These are phyloP conservation scores for Hephaestus fuliginosus DNA, from an alignment of 2,797 vertebrate genomes.

Conservation along the genomic window DNA sequence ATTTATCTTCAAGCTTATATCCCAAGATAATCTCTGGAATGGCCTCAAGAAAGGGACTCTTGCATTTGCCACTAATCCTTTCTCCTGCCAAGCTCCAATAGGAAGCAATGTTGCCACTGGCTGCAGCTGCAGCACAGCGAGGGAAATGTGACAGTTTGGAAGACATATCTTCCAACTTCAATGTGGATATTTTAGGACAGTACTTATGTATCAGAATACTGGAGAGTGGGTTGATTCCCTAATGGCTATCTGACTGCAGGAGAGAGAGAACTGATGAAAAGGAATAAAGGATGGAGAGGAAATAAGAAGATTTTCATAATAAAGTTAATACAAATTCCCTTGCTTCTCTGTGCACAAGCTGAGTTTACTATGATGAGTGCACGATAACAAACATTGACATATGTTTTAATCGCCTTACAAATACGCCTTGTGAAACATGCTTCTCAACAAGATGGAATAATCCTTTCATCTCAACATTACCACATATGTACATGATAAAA, in stretches of 20 bases:
- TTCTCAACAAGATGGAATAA: neutral
- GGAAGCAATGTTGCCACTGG: conserved; percentile 46
- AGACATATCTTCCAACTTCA: conserved; percentile 47
- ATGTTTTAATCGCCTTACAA: neutral
- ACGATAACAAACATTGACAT: neutral
- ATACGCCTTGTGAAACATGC: neutral
- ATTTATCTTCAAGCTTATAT: conserved; percentile 62
- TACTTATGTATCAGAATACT: conserved; percentile 48
- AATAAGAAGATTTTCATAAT: conserved; percentile 32
- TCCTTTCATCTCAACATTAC: conserved; percentile 1
- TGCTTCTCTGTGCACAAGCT: conserved; percentile 16
- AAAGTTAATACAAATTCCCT: neutral
- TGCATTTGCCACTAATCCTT: conserved; percentile 63
- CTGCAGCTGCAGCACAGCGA: conserved; percentile 47
- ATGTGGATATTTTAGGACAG: conserved; percentile 65
- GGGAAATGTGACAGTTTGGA: conserved; percentile 56
- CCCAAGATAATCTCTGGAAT: conserved; percentile 64
- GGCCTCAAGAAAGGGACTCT: conserved; percentile 52
- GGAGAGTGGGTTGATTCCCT: conserved; percentile 49
- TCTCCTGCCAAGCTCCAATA: conserved; percentile 41
- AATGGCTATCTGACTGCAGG: conserved; percentile 41
- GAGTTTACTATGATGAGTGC: neutral
- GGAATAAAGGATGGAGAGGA: conserved; percentile 24
- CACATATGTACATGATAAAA: neutral
- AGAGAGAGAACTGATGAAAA: conserved; percentile 38